These are phyloP conservation scores for Parasteatoda tepidariorum DNA, from an alignment of 1,140 invertebrate species.

Conservation along the genomic window DNA sequence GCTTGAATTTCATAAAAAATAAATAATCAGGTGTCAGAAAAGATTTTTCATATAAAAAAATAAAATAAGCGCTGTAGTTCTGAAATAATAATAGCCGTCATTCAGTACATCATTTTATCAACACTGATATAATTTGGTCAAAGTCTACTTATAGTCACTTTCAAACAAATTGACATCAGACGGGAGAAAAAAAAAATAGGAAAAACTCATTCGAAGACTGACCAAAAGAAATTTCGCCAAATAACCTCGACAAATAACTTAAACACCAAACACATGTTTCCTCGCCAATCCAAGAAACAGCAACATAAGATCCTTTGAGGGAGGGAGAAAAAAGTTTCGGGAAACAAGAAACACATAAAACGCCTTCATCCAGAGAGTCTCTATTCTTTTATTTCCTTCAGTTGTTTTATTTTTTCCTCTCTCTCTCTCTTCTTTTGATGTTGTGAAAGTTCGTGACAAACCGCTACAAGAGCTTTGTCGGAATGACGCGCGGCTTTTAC, in stretches of 20 bases:
- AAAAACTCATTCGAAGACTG: not conserved
- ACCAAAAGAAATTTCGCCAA: not conserved
- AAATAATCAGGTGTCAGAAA: too few relatives aligned
- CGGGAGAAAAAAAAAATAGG: not conserved
- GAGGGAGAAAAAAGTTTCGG: not conserved
- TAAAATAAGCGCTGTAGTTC: too few relatives aligned
- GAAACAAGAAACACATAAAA: slow-evolving; percentile 40
- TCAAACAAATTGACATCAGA: too few relatives aligned
- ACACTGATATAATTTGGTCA: too few relatives aligned
- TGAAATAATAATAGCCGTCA: too few relatives aligned
- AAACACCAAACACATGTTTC: slow-evolving; percentile 6
- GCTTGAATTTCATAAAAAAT: too few relatives aligned
- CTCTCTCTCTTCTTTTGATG: slow-evolving; percentile 10
- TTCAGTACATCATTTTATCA: too few relatives aligned
- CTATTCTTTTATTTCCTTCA: not conserved
- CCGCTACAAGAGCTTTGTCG: slow-evolving; percentile 52
- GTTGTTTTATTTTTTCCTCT: not conserved
- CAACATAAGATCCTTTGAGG: not conserved
- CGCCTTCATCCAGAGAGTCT: slow-evolving; percentile 30
- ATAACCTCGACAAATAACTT: not conserved
- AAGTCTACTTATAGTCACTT: too few relatives aligned
- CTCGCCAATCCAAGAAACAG: slow-evolving; percentile 1
- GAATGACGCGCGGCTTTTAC: slow-evolving; percentile 53
- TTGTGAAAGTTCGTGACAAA: slow-evolving; percentile 53
- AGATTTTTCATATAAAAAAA: too few relatives aligned